Conservation (phyloP, 2,888 invertebrate genomes). For the Melanostoma scalare region DNA sequence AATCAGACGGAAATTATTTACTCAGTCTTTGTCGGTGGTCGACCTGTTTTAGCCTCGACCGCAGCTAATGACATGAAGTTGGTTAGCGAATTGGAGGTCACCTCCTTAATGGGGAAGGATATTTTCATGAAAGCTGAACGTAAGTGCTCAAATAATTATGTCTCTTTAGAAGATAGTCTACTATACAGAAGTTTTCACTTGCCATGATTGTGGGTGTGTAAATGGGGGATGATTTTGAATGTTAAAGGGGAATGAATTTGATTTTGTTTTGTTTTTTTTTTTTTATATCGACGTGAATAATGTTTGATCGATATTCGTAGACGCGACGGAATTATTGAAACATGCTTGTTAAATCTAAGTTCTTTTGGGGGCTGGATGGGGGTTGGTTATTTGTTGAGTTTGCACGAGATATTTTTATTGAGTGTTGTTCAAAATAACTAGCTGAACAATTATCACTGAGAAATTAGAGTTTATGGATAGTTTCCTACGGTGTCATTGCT, state of each 20-base stretch:
- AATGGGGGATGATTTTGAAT: constrained; percentile 11
- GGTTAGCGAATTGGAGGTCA: constrained; percentile 90
- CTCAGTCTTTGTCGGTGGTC: constrained; percentile 90
- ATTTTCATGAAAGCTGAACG: constrained; percentile 93
- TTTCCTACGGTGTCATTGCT: too few species aligned
- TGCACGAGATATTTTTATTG: not conserved
- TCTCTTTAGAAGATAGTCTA: constrained; percentile 8
- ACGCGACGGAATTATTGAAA: constrained; percentile 50
- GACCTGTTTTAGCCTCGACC: constrained; percentile 90
- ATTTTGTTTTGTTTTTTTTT: constrained; percentile 6
- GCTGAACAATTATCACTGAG: not conserved
- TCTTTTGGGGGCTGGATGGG: not conserved
- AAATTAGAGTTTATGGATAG: not conserved
- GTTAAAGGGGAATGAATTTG: not conserved
- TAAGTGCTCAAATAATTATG: constrained; percentile 82
- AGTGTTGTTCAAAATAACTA: not conserved
- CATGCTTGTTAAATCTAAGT: constrained; percentile 22
- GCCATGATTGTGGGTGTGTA: not conserved
- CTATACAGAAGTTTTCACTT: constrained; percentile 2
- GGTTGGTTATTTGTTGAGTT: not conserved
- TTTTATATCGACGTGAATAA: constrained; percentile 23
- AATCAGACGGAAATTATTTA: constrained; percentile 87
- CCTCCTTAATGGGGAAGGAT: constrained; percentile 88
- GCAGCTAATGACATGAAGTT: constrained; percentile 92
- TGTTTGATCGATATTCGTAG: constrained; percentile 67